Percentiles rank a stretch among this genome's conserved stretches.
These are phyloP conservation scores for Neosilurus mollespiculum DNA, from an alignment of 2,797 vertebrate genomes.

Conservation along the genomic window DNA sequence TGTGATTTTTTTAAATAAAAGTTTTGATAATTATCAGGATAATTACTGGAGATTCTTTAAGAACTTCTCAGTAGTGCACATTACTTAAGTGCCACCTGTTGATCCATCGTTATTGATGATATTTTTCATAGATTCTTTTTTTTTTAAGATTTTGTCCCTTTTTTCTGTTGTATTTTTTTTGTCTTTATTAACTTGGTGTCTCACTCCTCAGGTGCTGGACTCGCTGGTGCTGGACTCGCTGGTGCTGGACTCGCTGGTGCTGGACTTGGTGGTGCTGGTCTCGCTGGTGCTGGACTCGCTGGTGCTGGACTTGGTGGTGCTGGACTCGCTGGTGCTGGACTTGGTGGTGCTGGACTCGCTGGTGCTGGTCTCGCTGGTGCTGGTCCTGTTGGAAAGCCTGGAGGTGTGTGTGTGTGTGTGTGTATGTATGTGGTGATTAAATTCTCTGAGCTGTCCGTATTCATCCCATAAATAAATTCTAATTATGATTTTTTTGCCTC, in stretches of 20 bases:
- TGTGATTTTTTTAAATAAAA: background rate
- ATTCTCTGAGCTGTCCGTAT: too few species aligned
- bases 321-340: constrained; percentile 20
- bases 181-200: background rate
- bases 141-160: background rate
- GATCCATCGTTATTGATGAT: background rate
- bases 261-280: constrained; percentile 8
- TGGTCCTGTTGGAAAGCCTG: constrained; percentile 30
- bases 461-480: background rate
- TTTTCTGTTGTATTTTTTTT: background rate
- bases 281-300: background rate
- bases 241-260: constrained; percentile 11
- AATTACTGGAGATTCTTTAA: background rate
- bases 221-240: background rate
- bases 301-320: background rate
- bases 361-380: constrained; percentile 18
- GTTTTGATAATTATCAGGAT: too few species aligned
- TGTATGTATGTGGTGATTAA: background rate
- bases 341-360: background rate
- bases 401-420: constrained; percentile 23
- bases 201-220: constrained; percentile 15
- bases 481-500: background rate
- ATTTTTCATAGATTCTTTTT: background rate
- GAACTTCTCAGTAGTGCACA: background rate
- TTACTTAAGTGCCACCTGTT: too few species aligned